Evolutionary conservation across 1,140 invertebrate genomes (phyloP).

Genomic region (Orius insidiosus): DNA sequence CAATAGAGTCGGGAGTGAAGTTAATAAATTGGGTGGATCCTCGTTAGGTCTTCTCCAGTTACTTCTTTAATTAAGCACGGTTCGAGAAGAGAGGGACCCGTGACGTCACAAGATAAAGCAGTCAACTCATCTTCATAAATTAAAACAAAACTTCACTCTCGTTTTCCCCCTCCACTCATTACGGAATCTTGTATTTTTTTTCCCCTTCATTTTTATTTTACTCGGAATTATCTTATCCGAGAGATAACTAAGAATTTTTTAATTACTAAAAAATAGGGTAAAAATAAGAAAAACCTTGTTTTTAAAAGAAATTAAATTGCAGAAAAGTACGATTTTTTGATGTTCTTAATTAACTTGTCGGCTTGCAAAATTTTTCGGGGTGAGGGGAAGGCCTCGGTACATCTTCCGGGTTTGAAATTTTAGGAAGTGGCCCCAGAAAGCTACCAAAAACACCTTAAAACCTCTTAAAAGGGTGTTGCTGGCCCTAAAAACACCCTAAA

Average conservation of each 20-base stretch:
- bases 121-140: constrained; percentile 6
- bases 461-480: background rate
- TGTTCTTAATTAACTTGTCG: too few relatives aligned
- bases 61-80: constrained; percentile 3
- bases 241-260: constrained; percentile 1
- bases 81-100: background rate
- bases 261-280: background rate
- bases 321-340: too few relatives aligned
- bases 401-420: too few relatives aligned
- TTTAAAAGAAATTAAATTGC: background rate
- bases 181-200: background rate
- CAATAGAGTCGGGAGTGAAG: background rate
- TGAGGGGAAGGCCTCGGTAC: too few relatives aligned
- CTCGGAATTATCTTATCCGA: background rate
- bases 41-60: constrained; percentile 4
- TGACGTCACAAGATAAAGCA: constrained; percentile 6
- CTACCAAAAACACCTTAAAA: too few relatives aligned
- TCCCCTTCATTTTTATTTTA: background rate
- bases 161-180: background rate
- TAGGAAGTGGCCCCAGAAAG: too few relatives aligned
- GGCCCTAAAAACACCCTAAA: background rate
- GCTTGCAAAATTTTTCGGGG: too few relatives aligned
- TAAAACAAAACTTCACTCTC: constrained; percentile 3
- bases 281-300: background rate
- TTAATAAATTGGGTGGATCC: constrained; percentile 5